Base-by-base conservation (phyloP, 2,113 vertebrate genomes). In the Sciurus niger region DNA sequence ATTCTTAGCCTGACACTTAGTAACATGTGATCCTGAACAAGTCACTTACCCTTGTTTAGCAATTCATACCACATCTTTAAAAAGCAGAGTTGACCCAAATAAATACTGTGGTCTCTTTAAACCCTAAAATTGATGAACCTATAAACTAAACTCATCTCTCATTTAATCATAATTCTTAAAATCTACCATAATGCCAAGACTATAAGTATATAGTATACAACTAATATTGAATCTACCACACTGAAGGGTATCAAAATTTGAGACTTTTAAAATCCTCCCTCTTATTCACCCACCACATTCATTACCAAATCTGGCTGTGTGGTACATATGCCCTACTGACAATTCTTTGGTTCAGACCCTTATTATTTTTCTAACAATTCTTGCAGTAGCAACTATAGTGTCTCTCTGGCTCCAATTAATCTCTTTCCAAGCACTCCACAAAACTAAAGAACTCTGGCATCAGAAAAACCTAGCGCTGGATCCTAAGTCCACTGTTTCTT, bases 21-120 rank as follows among this genome's bases (percentile, higher is more conserved):
- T 67, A 88, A 84, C 60, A 77, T n/a, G 8, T 89, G 58, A 91
- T 55, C 58, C 80, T 73, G 46, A 84, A 74, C 9, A 94, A 89
- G 48, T 4, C 40, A 82, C 65, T 65, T 77, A 58, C 43, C 6
- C 46, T 84, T 58, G 76, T 78, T 89, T 46, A 85, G 40, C 55
- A 77, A 14, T 37, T 90, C 24, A 7, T 46, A 80, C 14, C 40
- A 76, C 34, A 79, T 87, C 72, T 94, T 91, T 86, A 90, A 84
- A 92, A 46, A 95, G 37, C 51, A 10, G 67, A 92, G 48, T 79
- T 94, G 82, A 67, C n/a, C 74, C 63, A 95, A 96, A 90, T 78
- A 80, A 95, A 96, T 30, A 77, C 6, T 78, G 20, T 74, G 14
- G 1, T 84, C 43, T 87, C 32, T 90, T 93, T 74, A 82, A 90